These are phyloP conservation scores for Peromyscus attwateri DNA, from an alignment of 2,797 vertebrate genomes.

Conservation along the genomic window DNA sequence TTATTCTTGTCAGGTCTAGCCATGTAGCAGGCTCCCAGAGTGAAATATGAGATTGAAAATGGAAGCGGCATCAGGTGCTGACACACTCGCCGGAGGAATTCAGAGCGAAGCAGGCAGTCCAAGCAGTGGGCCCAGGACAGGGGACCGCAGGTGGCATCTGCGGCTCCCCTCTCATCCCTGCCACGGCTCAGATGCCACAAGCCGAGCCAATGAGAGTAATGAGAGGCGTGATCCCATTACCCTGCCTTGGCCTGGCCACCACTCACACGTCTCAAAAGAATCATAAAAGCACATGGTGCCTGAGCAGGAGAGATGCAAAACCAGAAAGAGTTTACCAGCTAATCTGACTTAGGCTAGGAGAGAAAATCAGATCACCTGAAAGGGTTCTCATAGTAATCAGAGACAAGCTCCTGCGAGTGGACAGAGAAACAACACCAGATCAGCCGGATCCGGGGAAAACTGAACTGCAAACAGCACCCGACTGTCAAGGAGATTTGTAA, in stretches of 20 bases:
- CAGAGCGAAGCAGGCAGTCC: slow-evolving; percentile 42
- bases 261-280: neutral
- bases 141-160: neutral
- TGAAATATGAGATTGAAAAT: slow-evolving; percentile 82
- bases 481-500: neutral
- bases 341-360: slow-evolving; percentile 72
- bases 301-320: slow-evolving; percentile 40
- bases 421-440: slow-evolving; percentile 27
- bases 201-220: slow-evolving; percentile 70
- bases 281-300: slow-evolving; percentile 59
- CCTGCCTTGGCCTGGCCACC: slow-evolving; percentile 39
- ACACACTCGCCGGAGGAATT: slow-evolving; percentile 75
- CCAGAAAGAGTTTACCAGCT: slow-evolving; percentile 54
- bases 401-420: neutral
- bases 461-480: slow-evolving; percentile 6
- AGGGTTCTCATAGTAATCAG: neutral
- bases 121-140: neutral
- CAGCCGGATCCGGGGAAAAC: slow-evolving; percentile 5
- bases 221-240: slow-evolving; percentile 42
- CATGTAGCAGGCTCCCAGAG: slow-evolving; percentile 66
- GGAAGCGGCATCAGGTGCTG: slow-evolving; percentile 77
- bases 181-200: slow-evolving; percentile 2
- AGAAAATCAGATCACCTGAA: slow-evolving; percentile 70
- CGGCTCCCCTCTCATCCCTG: neutral
- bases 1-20: slow-evolving; percentile 77